Percentiles rank a stretch among this genome's conserved stretches.
These are phyloP conservation scores for Pachyuromys duprasi DNA, from an alignment of 2,797 vertebrate genomes.

Conservation along the genomic window DNA sequence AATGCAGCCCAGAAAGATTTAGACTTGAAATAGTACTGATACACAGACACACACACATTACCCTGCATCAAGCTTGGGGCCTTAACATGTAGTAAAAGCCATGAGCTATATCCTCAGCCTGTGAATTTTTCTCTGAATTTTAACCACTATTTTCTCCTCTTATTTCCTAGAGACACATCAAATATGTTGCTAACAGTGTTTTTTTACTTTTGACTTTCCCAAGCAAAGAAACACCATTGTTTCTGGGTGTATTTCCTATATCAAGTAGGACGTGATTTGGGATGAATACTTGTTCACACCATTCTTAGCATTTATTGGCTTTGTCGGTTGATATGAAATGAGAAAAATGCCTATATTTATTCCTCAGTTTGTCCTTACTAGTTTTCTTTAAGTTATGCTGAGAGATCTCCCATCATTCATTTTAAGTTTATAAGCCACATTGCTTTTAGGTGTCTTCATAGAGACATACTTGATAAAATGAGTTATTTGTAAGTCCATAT, in stretches of 20 bases:
- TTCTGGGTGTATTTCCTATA: constrained; percentile 1
- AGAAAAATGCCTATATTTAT: constrained; percentile 17
- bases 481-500: constrained; percentile 43
- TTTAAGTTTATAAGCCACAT: constrained; percentile 41
- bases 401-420: constrained; percentile 31
- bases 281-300: constrained; percentile 35
- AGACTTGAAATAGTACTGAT: background rate
- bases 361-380: constrained; percentile 16
- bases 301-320: constrained; percentile 58
- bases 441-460: constrained; percentile 80
- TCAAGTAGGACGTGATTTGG: constrained; percentile 25
- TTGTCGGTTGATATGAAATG: constrained; percentile 51
- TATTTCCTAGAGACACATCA: constrained; percentile 9
- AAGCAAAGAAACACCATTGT: constrained; percentile 31
- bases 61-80: background rate
- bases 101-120: too few relatives aligned
- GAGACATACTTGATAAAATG: constrained; percentile 69
- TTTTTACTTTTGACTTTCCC: constrained; percentile 64
- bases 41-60: background rate
- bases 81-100: background rate
- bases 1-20: constrained; percentile 38
- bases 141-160: background rate
- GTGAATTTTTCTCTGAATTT: background rate
- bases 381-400: constrained; percentile 39
- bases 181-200: background rate